These are phyloP conservation scores for Epistrophe grossulariae DNA, from an alignment of 2,888 invertebrate genomes.

Conservation along the genomic window DNA sequence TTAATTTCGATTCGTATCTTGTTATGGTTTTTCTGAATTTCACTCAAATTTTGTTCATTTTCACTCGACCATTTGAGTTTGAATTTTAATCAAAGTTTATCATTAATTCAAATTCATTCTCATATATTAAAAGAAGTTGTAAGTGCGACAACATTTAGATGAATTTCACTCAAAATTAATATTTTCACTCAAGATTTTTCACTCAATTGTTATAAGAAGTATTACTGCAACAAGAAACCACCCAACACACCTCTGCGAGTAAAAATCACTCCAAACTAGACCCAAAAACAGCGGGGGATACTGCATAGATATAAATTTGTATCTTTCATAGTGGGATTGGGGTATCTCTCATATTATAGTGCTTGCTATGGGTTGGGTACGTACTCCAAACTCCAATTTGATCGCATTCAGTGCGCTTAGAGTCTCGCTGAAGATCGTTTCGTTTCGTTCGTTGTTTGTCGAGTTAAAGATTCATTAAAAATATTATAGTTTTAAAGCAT, in stretches of 20 bases:
- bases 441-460: conserved; percentile 56
- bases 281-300: conserved; percentile 41
- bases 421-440: conserved; percentile 70
- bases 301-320: conserved; percentile 9
- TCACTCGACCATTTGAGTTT: conserved; percentile 3
- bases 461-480: conserved; percentile 28
- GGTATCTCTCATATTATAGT: conserved; percentile 36
- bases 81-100: neutral
- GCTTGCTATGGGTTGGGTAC: conserved; percentile 41
- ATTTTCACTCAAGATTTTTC: conserved; percentile 1
- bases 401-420: conserved; percentile 72
- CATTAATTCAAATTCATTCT: neutral
- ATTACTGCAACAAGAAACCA: conserved; percentile 37
- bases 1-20: conserved; percentile 36
- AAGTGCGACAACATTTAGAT: neutral
- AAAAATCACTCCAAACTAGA: conserved; percentile 40
- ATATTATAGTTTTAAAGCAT: neutral
- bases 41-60: conserved; percentile 37
- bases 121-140: neutral
- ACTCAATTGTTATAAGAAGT: conserved; percentile 4
- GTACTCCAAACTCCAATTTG: conserved; percentile 72
- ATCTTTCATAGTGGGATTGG: conserved; percentile 38
- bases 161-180: neutral
- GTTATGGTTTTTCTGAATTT: neutral
- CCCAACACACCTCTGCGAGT: neutral